A percentile compares a stretch with the other conserved stretches of the same genome.
Evolutionary conservation across 2,888 invertebrate species (phyloP).

Genomic region (Drosophila pullipes): DNA sequence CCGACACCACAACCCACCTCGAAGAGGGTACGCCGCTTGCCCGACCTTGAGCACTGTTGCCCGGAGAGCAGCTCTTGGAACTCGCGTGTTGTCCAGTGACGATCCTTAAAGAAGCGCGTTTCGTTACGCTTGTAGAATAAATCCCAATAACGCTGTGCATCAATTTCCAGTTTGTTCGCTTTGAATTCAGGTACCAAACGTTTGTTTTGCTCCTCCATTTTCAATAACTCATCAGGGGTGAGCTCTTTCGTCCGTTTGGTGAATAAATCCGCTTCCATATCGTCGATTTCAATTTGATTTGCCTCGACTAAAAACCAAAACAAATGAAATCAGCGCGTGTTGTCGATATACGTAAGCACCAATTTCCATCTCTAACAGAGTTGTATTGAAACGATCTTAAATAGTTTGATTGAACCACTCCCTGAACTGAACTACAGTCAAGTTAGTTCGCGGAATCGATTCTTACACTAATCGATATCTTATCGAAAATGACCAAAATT

Average conservation of each 20-base stretch:
- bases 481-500: neutral
- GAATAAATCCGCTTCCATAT: slow-evolving; percentile 60
- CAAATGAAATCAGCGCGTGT: neutral
- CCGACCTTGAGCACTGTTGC: slow-evolving; percentile 82
- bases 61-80: slow-evolving; percentile 91
- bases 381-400: neutral
- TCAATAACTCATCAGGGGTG: slow-evolving; percentile 87
- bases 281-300: neutral
- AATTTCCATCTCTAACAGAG: neutral
- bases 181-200: slow-evolving; percentile 90
- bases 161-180: slow-evolving; percentile 91
- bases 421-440: neutral
- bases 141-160: slow-evolving; percentile 97
- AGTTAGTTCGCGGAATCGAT: neutral
- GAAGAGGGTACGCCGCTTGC: slow-evolving; percentile 82
- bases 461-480: slow-evolving; percentile 7
- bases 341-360: neutral
- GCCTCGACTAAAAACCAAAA: neutral
- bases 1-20: slow-evolving; percentile 99
- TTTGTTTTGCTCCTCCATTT: slow-evolving; percentile 89
- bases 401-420: neutral
- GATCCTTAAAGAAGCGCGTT: slow-evolving; percentile 96
- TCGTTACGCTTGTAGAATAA: slow-evolving; percentile 98
- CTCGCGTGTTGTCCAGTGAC: slow-evolving; percentile 98
- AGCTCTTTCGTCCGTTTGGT: slow-evolving; percentile 74